Base-by-base conservation (phyloP, 2,888 invertebrate genomes). In the Athetis lepigone region DNA sequence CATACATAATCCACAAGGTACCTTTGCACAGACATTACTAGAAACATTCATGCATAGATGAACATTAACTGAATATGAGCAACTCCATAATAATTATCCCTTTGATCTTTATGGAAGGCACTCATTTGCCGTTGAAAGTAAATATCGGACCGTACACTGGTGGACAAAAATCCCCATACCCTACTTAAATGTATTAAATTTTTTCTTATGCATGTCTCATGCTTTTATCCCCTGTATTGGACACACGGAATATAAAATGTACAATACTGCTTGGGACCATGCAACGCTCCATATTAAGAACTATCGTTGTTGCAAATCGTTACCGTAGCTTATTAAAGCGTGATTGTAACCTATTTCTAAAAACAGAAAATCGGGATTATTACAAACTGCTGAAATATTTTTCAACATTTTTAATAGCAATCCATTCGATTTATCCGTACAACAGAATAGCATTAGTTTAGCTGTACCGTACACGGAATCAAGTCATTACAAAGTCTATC, bases 101-200 rank as follows among this genome's bases (percentile, higher is more conserved):
- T 88, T 90, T 90, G 85, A 87, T 85, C 81, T 85, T 64, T 69
- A 84, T 80, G 80, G 81, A 81, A 87, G 73, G 81, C 77, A 82
- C 79, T 82, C 80, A 84, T 86, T 86, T 82, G 73, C 78, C 70
- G 60, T 55, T 8, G 58, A 78, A 84, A 82, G 77, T 82, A 80
- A 80, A 68, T 74, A 83, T 78, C 71, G 70, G 63, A 52, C 40
- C 62, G 61, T 29, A 45, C 77, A 76, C 58, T 77, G 61, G 21
- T 57, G 76, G 68, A 70, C 75, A 74, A 64, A 64, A 54, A 66
- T 46, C 55, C 58, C 60, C 47, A 27, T 36, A 39, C 56, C 40
- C n/a, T 54, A 63, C 72, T 70, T 70, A 65, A 63, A 59, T 40
- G 29, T 63, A 74, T 68, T 52, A 60, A 60, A n/a, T 51, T 74